These are phyloP conservation scores for Cryptoleucopteryx plumbea DNA, from an alignment of 2,113 vertebrate species.

Conservation along the genomic window DNA sequence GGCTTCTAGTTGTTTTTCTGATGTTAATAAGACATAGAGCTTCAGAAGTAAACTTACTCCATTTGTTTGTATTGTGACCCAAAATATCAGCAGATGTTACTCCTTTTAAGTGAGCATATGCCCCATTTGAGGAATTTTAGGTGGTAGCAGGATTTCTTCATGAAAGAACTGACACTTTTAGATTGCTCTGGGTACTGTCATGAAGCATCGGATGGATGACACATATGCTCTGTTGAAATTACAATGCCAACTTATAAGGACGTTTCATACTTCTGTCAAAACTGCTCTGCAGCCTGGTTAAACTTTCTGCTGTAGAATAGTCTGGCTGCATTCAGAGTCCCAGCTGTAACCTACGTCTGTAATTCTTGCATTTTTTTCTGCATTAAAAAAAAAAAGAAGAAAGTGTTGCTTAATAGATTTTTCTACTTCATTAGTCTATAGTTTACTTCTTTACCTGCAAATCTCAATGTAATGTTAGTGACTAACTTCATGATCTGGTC, in stretches of 20 bases:
- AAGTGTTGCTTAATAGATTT: not conserved
- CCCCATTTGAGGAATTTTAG: not conserved
- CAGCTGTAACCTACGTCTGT: not conserved
- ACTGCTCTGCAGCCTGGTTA: not conserved
- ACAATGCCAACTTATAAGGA: not conserved
- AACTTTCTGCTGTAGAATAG: not conserved
- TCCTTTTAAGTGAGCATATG: not conserved
- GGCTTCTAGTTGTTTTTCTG: not conserved
- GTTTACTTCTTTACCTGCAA: not conserved
- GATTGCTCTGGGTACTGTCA: not conserved
- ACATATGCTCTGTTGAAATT: not conserved
- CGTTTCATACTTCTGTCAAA: constrained; percentile 8
- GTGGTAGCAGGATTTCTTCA: not conserved
- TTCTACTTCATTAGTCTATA: not conserved
- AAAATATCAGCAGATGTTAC: not conserved
- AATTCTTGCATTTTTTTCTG: not conserved
- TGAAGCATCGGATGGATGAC: not conserved
- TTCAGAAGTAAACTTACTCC: not conserved
- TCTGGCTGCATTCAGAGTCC: not conserved
- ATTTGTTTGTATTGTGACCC: not conserved
- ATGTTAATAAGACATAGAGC: not conserved
- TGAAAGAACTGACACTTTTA: not conserved
- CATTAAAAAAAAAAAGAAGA: not conserved
- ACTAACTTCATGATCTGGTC: not conserved
- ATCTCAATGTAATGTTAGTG: not conserved